Evolutionary conservation across 2,113 vertebrate genomes (phyloP).

Genomic region (Electrona antarctica): DNA sequence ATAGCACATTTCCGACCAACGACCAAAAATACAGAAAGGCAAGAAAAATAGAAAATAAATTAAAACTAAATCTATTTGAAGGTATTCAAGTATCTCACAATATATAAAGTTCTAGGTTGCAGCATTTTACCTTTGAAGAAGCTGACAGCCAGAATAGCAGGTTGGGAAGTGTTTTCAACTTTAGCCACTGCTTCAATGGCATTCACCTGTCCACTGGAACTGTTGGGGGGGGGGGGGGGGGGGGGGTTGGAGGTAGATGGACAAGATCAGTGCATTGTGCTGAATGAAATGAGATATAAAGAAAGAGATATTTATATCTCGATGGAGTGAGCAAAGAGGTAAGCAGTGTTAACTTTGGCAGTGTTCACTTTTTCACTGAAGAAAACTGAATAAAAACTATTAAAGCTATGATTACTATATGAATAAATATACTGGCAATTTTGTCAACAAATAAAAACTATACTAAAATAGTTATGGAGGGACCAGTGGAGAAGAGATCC

Average conservation of each 20-base stretch:
- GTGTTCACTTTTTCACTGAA: no score
- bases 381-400: no score
- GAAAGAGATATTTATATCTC: no score
- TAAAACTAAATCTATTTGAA: background rate
- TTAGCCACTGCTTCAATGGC: slow-evolving; percentile 51
- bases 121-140: slow-evolving; percentile 56
- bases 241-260: no score
- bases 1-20: no score
- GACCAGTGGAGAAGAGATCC: no score
- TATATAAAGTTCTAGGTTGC: background rate
- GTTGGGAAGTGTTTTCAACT: slow-evolving; percentile 44
- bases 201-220: slow-evolving; percentile 44
- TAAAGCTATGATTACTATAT: no score
- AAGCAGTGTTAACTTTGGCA: background rate
- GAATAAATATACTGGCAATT: no score
- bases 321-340: background rate
- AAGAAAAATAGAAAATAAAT: background rate
- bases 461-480: no score
- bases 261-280: no score
- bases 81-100: background rate
- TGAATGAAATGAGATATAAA: background rate
- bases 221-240: slow-evolving; percentile 3
- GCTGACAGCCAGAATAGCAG: slow-evolving; percentile 49
- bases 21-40: no score
- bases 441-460: no score